A percentile compares a stretch with the other conserved stretches of the same genome.
Conservation (phyloP, 2,797 vertebrate genomes). For the Babyrousa celebensis region DNA sequence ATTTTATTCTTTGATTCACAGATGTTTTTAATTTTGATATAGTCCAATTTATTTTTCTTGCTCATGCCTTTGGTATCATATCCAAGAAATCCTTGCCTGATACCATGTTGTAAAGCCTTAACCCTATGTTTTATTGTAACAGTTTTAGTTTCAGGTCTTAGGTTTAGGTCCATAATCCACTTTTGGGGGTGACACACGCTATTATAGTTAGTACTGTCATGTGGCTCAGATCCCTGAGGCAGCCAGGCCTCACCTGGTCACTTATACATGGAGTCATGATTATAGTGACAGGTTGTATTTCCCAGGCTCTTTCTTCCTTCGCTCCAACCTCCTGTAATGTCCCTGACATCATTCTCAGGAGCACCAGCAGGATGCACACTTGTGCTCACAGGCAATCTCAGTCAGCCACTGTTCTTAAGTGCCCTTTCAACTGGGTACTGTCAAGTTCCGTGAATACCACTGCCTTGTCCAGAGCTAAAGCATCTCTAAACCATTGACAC, state of each 20-base stretch:
- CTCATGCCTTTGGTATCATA: background rate
- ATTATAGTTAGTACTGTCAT: background rate
- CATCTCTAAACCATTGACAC: background rate
- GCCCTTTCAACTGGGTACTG: background rate
- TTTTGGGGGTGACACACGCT: background rate
- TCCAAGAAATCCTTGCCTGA: slow-evolving; percentile 14
- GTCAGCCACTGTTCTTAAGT: background rate
- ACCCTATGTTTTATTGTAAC: background rate
- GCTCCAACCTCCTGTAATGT: background rate
- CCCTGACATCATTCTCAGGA: background rate
- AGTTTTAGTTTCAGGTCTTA: background rate
- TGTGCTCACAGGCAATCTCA: background rate
- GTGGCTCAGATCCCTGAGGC: background rate
- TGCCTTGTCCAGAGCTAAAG: background rate
- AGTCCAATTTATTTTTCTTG: background rate
- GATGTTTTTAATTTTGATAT: background rate
- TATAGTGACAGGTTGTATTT: background rate
- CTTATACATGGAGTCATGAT: background rate
- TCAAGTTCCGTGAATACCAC: background rate
- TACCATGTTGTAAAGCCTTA: background rate
- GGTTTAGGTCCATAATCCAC: background rate
- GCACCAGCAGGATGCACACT: background rate
- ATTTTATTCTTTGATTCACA: background rate
- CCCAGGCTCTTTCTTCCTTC: background rate
- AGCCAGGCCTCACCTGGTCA: background rate